Percentiles rank a stretch among this genome's conserved stretches.
Evolutionary conservation across 2,888 invertebrate species (phyloP).

Genomic region (Hirtodrosophila confusa): DNA sequence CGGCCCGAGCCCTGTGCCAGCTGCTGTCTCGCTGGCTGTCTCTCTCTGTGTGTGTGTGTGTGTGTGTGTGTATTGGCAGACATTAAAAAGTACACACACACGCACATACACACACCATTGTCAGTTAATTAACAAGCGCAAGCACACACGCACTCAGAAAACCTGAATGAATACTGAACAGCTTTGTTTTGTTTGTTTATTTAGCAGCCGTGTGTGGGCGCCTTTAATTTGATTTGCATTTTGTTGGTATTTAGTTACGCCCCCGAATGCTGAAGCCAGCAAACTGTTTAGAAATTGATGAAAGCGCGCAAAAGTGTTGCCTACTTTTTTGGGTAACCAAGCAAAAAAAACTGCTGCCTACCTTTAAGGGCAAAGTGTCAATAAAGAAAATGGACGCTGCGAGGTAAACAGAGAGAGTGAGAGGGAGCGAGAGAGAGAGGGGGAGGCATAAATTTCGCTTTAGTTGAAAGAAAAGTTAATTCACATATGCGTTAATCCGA

Average conservation of each 20-base stretch:
- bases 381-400: no score
- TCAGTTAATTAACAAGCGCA: conserved; percentile 73
- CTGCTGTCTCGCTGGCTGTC: conserved; percentile 7
- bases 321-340: conserved; percentile 32
- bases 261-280: conserved; percentile 4
- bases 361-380: no score
- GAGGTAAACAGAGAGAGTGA: no score
- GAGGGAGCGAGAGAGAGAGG: no score
- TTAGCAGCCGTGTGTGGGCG: conserved; percentile 15
- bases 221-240: conserved; percentile 69
- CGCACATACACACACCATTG: conserved; percentile 44
- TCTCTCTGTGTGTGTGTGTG: conserved; percentile 3
- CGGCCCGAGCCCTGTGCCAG: conserved; percentile 26
- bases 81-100: conserved; percentile 55
- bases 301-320: conserved; percentile 28
- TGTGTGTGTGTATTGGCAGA: conserved; percentile 32
- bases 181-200: conserved; percentile 45
- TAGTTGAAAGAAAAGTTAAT: no score
- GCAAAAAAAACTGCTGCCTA: neutral
- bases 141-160: conserved; percentile 35
- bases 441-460: no score
- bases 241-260: conserved; percentile 15
- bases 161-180: conserved; percentile 1
- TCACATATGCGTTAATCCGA: no score
- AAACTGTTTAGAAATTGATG: conserved; percentile 15